Evolutionary conservation across 2,113 vertebrate species (phyloP).

Genomic region (Cyanoliseus patagonus): DNA sequence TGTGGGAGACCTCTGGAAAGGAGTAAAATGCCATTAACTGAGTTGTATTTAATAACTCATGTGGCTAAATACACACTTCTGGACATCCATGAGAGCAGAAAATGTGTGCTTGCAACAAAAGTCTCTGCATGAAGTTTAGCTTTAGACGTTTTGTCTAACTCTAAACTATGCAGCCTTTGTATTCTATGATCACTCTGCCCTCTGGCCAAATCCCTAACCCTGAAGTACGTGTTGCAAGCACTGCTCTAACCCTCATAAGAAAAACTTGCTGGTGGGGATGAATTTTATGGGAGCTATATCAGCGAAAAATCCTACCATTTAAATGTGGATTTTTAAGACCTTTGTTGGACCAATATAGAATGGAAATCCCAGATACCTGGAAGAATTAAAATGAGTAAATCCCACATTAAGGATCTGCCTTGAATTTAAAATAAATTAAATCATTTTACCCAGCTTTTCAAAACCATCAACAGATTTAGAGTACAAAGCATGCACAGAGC

Average conservation of each 20-base stretch:
- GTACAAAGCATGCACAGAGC: rapidly evolving
- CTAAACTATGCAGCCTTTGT: constrained; percentile 25
- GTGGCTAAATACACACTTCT: neutral
- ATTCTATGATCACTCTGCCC: neutral
- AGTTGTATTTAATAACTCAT: neutral
- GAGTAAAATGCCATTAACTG: neutral
- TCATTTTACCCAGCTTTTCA: neutral
- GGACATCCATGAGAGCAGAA: neutral
- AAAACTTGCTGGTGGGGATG: neutral
- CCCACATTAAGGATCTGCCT: neutral
- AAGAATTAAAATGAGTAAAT: neutral
- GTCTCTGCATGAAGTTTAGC: neutral
- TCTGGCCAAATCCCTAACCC: constrained; percentile 17
- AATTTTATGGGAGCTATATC: constrained; percentile 6
- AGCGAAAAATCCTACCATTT: neutral
- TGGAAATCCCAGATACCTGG: neutral
- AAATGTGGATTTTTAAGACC: neutral
- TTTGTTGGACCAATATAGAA: neutral
- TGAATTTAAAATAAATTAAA: neutral
- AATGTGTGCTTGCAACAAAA: neutral
- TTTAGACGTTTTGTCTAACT: neutral
- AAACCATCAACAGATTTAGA: neutral
- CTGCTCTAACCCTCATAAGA: neutral
- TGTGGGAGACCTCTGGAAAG: neutral
- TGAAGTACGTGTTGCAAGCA: neutral